Conservation (phyloP, 53 echinoderm and acorn worm genomes). For the Paelopatides confundens region DNA sequence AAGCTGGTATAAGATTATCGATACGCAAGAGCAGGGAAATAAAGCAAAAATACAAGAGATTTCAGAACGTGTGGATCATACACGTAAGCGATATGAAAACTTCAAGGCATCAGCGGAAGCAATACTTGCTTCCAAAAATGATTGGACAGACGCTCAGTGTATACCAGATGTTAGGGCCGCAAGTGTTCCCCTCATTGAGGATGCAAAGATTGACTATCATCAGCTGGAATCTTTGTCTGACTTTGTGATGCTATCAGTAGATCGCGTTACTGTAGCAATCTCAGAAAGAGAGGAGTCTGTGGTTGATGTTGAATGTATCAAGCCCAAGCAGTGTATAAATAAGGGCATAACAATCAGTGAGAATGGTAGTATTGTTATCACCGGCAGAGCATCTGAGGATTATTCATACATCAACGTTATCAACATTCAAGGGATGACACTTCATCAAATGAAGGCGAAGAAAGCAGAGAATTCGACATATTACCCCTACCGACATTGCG, state of each 20-base stretch:
- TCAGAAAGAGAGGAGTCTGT: not conserved
- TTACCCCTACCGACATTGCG: not conserved
- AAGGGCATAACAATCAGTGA: not conserved
- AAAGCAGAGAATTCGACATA: not conserved
- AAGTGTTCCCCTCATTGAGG: not conserved
- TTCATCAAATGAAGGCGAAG: not conserved
- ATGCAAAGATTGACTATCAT: not conserved
- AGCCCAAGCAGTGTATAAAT: not conserved
- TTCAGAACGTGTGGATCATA: not conserved
- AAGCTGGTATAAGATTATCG: not conserved
- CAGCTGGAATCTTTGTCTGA: not conserved
- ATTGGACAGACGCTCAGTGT: not conserved
- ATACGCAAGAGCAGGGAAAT: not conserved
- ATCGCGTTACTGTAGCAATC: not conserved
- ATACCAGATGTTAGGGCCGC: not conserved
- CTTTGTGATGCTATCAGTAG: not conserved
- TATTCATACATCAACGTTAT: not conserved
- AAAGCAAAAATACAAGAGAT: not conserved
- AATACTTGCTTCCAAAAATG: not conserved
- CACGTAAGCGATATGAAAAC: not conserved
- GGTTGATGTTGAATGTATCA: not conserved
- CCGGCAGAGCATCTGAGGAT: not conserved
- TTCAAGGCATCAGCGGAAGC: not conserved
- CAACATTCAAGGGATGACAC: not conserved
- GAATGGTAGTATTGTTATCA: slow-evolving; percentile 9